These are phyloP conservation scores for Microcaecilia unicolor DNA, from an alignment of 2,797 vertebrate species.

Conservation along the genomic window DNA sequence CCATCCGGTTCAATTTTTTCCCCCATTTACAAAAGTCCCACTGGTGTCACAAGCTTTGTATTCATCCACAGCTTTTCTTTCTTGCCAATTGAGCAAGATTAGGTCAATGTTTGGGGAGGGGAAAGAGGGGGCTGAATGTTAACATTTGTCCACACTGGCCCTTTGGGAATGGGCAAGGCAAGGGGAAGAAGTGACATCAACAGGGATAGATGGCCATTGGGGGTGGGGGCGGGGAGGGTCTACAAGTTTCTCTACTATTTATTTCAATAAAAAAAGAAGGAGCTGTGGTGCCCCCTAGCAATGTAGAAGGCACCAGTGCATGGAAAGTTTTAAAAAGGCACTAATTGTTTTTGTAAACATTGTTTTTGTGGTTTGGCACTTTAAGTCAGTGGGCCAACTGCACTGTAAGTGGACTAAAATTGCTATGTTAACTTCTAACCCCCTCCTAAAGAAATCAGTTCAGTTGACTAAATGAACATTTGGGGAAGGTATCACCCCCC, in stretches of 20 bases:
- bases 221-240: constrained; percentile 56
- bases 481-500: constrained; percentile 36
- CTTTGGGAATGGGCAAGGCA: constrained; percentile 20
- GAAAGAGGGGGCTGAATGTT: constrained; percentile 33
- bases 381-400: constrained; percentile 43
- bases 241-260: constrained; percentile 18
- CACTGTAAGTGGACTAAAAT: constrained; percentile 43
- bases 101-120: too few relatives aligned
- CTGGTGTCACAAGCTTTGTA: constrained; percentile 43
- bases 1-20: constrained; percentile 45
- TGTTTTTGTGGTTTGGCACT: constrained; percentile 66
- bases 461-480: constrained; percentile 62
- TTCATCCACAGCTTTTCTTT: constrained; percentile 53
- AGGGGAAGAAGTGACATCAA: background rate
- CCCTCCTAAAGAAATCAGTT: constrained; percentile 12
- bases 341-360: constrained; percentile 67
- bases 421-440: constrained; percentile 40
- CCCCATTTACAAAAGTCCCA: constrained; percentile 55
- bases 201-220: constrained; percentile 33
- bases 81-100: constrained; percentile 52
- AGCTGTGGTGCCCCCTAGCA: constrained; percentile 64
- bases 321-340: constrained; percentile 63
- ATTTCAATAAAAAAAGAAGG: constrained; percentile 29
- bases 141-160: constrained; percentile 41
- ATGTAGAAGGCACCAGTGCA: constrained; percentile 68